phyloP scores from a whole-genome alignment of 2,797 vertebrate species.

The Pempheris klunzingeri region DNA sequence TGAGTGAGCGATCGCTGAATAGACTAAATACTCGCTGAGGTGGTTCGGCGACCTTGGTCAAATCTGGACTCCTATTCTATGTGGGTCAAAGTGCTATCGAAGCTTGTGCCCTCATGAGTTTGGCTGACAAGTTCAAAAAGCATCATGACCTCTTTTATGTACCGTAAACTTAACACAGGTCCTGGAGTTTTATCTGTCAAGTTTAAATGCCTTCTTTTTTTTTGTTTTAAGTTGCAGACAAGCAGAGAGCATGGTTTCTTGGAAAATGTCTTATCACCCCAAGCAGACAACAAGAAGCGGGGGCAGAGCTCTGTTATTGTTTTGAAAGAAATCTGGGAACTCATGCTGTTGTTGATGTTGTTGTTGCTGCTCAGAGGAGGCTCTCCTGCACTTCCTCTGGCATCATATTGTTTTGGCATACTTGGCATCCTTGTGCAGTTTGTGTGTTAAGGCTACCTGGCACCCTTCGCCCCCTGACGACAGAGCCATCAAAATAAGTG shows the following conservation, averaged over 20 bases:
- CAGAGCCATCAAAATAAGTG: slow-evolving; percentile 26
- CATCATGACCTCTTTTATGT: slow-evolving; percentile 41
- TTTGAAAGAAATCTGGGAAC: slow-evolving; percentile 5
- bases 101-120: slow-evolving; percentile 34
- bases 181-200: slow-evolving; percentile 39
- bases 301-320: slow-evolving; percentile 49
- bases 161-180: background rate
- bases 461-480: slow-evolving; percentile 31
- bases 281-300: slow-evolving; percentile 15
- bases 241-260: background rate
- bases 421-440: slow-evolving; percentile 25
- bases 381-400: slow-evolving; percentile 5
- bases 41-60: slow-evolving; percentile 59
- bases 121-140: slow-evolving; percentile 26
- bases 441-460: slow-evolving; percentile 8
- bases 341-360: slow-evolving; percentile 34
- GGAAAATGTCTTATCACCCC: slow-evolving; percentile 61
- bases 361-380: slow-evolving; percentile 2
- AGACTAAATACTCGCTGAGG: slow-evolving; percentile 79
- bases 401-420: slow-evolving; percentile 28
- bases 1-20: slow-evolving; percentile 61
- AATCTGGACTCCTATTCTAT: slow-evolving; percentile 54
- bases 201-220: slow-evolving; percentile 28
- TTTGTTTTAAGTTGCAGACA: slow-evolving; percentile 22
- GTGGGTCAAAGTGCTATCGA: slow-evolving; percentile 57